These are phyloP conservation scores for Benitochromis conjunctus DNA, from an alignment of 2,113 vertebrate species.

Conservation along the genomic window DNA sequence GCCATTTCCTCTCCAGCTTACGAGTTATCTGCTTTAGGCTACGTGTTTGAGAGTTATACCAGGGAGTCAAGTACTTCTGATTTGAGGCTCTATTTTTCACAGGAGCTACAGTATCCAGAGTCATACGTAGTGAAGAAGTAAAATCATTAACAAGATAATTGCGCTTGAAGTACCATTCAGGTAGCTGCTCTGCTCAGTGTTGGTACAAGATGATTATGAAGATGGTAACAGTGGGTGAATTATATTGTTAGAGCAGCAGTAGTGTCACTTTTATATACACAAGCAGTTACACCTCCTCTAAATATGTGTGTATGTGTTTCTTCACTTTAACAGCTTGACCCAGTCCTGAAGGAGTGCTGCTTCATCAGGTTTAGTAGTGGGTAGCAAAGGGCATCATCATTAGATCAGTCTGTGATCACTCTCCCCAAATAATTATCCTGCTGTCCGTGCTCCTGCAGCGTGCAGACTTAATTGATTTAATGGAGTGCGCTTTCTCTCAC, in stretches of 20 bases:
- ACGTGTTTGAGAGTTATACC: not conserved
- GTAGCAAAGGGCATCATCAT: conserved; percentile 67
- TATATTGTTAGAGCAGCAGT: not conserved
- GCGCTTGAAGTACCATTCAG: not conserved
- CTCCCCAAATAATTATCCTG: conserved; percentile 58
- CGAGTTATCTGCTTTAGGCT: not conserved
- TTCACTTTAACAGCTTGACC: conserved; percentile 12
- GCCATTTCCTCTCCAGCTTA: not conserved
- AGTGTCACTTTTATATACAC: not conserved
- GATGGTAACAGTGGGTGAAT: not conserved
- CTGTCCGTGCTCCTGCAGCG: conserved; percentile 50
- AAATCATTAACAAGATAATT: not conserved
- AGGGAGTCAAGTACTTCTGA: not conserved
- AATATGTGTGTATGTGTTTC: not conserved
- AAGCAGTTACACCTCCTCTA: not conserved
- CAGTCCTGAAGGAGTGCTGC: conserved; percentile 48
- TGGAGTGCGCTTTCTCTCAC: conserved; percentile 47
- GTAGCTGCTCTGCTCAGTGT: not conserved
- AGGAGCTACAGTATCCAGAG: not conserved
- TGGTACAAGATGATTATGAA: not conserved
- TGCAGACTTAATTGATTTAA: conserved; percentile 67
- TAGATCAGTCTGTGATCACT: conserved; percentile 67
- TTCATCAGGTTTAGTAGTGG: conserved; percentile 59
- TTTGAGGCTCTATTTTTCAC: not conserved
- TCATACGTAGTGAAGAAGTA: not conserved